phyloP scores from a whole-genome alignment of 1,140 invertebrate species.

The Agrilus planipennis region DNA sequence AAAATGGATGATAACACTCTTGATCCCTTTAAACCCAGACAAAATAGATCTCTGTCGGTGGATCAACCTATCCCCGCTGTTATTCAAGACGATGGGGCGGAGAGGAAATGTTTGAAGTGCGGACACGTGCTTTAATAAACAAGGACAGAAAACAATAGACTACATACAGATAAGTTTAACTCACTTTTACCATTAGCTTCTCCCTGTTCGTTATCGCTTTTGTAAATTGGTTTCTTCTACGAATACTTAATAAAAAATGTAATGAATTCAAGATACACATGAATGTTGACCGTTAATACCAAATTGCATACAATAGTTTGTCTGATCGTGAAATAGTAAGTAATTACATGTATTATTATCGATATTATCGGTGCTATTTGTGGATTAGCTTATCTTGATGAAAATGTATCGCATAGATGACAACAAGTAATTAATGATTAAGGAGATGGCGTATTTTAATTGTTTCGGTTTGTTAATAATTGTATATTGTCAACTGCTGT shows the following conservation, averaged over 20 bases:
- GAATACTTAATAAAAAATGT: no score
- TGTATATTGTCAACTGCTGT: slow-evolving; percentile 11
- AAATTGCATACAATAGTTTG: no score
- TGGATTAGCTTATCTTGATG: no score
- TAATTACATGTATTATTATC: no score
- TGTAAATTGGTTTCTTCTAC: no score
- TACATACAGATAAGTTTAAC: no score
- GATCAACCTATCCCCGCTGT: slow-evolving; percentile 22
- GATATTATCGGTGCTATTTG: no score
- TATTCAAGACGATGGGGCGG: slow-evolving; percentile 11
- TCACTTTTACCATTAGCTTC: no score
- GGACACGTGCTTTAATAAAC: slow-evolving; percentile 16
- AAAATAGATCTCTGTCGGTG: slow-evolving; percentile 23
- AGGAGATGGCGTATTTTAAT: background rate
- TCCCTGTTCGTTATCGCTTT: no score
- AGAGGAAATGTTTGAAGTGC: slow-evolving; percentile 26
- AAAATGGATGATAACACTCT: slow-evolving; percentile 11
- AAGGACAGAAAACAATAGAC: background rate
- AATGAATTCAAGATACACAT: background rate
- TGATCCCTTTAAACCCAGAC: slow-evolving; percentile 10
- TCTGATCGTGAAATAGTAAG: no score
- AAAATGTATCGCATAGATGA: background rate
- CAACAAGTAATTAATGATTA: background rate
- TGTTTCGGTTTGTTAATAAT: background rate
- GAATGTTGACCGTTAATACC: no score